phyloP scores from a whole-genome alignment of 2,113 vertebrate genomes.

The Chaetura pelagica region DNA sequence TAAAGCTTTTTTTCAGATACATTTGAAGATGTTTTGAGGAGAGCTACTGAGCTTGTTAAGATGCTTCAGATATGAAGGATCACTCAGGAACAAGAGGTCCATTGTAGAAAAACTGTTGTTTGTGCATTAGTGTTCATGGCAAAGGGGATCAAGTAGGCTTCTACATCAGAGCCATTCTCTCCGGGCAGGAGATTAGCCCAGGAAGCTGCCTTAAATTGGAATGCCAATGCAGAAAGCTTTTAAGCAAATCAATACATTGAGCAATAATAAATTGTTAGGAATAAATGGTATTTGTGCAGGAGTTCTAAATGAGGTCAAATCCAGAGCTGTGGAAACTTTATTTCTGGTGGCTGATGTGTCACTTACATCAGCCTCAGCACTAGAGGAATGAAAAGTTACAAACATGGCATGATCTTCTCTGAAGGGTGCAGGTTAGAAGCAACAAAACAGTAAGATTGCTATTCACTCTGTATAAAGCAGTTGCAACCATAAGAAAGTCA shows the following conservation, averaged over 20 bases:
- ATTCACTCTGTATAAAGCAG: neutral
- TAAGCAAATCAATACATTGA: slow-evolving; percentile 44
- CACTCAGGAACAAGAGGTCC: neutral
- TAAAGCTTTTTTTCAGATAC: neutral
- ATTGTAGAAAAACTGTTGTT: neutral
- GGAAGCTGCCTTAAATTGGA: slow-evolving; percentile 40
- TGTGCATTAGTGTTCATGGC: neutral
- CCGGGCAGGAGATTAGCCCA: neutral
- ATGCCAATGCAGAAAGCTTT: slow-evolving; percentile 50
- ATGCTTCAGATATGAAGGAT: neutral
- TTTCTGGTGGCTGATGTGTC: neutral
- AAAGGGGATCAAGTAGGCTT: neutral
- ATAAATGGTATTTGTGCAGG: neutral
- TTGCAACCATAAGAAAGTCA: neutral
- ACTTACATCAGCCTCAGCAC: neutral
- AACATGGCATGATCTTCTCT: neutral
- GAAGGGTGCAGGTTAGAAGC: neutral
- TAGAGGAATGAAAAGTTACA: neutral
- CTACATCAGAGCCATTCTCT: neutral
- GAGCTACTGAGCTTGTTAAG: neutral
- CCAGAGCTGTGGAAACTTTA: neutral
- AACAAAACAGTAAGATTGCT: neutral
- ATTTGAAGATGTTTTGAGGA: neutral
- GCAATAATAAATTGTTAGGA: slow-evolving; percentile 28
- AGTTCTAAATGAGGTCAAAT: neutral